Evolutionary conservation across 2,113 vertebrate species (phyloP).

Genomic region (Ornithorhynchus anatinus): DNA sequence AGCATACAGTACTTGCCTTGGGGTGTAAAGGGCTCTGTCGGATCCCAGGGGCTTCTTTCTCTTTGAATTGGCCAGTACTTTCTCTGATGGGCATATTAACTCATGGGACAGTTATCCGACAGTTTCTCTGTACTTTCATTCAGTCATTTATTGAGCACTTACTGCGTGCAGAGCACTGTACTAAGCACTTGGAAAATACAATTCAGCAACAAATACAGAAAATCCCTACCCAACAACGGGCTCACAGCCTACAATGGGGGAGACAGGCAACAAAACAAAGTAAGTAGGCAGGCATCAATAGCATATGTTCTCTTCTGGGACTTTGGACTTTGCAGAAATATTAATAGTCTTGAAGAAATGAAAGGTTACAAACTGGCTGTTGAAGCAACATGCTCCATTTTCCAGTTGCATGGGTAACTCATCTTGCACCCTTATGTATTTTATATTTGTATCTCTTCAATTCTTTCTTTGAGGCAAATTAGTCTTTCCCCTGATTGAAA

Average conservation of each 20-base stretch:
- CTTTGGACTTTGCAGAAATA: constrained; percentile 36
- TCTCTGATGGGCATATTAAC: constrained; percentile 61
- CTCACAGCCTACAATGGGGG: too few relatives aligned
- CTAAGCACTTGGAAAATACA: too few relatives aligned
- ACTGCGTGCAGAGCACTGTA: too few relatives aligned
- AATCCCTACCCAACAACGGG: too few relatives aligned
- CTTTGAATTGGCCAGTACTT: constrained; percentile 53
- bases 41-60: constrained; percentile 65
- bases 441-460: background rate
- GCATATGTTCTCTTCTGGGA: constrained; percentile 57
- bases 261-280: too few relatives aligned
- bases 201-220: too few relatives aligned
- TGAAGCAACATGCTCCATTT: background rate
- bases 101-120: constrained; percentile 13
- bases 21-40: constrained; percentile 51
- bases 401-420: background rate
- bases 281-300: too few relatives aligned
- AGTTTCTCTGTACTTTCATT: constrained; percentile 26
- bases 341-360: constrained; percentile 54
- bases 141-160: too few relatives aligned
- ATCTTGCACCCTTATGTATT: constrained; percentile 13
- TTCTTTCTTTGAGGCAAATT: constrained; percentile 7
- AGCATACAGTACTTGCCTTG: constrained; percentile 34
- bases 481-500: constrained; percentile 20
- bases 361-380: constrained; percentile 54